Evolutionary conservation across 2,888 invertebrate species (phyloP).

Genomic region (Dicycla oo): DNA sequence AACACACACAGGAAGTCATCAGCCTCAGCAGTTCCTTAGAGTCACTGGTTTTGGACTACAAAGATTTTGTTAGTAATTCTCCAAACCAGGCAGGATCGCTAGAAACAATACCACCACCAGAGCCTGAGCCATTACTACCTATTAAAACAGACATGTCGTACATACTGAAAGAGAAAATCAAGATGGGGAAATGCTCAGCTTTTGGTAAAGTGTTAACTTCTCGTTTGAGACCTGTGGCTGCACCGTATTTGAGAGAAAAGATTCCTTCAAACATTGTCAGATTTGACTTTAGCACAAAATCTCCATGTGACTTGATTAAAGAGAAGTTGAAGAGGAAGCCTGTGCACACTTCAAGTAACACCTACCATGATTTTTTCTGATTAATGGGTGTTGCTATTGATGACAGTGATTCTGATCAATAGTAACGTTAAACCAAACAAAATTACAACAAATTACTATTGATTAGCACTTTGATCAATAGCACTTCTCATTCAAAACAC

Average conservation of each 20-base stretch:
- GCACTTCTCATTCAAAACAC: constrained; percentile 5
- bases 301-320: constrained; percentile 82
- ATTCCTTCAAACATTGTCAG: constrained; percentile 67
- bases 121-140: constrained; percentile 70
- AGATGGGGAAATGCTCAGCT: constrained; percentile 75
- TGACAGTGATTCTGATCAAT: constrained; percentile 43
- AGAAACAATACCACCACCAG: constrained; percentile 13
- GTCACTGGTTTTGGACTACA: constrained; percentile 72
- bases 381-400: constrained; percentile 48
- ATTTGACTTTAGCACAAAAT: constrained; percentile 81
- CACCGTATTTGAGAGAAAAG: constrained; percentile 76
- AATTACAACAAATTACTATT: constrained; percentile 9
- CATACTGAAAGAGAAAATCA: constrained; percentile 75
- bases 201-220: constrained; percentile 82
- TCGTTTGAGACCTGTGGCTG: constrained; percentile 75
- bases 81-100: constrained; percentile 15
- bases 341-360: constrained; percentile 42
- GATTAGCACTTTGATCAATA: constrained; percentile 8
- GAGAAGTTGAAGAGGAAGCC: constrained; percentile 73
- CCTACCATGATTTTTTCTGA: constrained; percentile 57
- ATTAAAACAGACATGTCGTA: constrained; percentile 80
- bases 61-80: constrained; percentile 38
- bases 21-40: constrained; percentile 79
- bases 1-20: constrained; percentile 58
- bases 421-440: constrained; percentile 28